Conservation (phyloP, 2,113 vertebrate species). For the Siphamia tubifer region DNA sequence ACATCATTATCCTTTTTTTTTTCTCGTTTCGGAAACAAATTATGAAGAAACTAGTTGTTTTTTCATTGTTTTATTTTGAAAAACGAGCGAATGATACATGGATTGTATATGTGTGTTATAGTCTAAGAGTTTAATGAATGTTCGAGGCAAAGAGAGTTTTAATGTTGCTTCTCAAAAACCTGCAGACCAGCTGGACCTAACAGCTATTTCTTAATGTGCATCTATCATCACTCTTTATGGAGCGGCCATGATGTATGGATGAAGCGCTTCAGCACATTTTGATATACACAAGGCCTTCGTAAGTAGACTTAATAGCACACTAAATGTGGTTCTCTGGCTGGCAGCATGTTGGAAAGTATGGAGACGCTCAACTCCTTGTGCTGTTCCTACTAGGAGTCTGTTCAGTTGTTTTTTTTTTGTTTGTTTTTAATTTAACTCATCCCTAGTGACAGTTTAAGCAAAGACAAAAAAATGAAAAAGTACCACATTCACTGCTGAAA, state of each 20-base stretch:
- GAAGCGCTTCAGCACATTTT: conserved; percentile 31
- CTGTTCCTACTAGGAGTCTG: not conserved
- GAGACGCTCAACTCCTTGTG: not conserved
- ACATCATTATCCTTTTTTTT: too few species aligned
- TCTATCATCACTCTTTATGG: conserved; percentile 33
- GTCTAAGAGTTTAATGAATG: not conserved
- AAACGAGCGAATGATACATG: too few species aligned
- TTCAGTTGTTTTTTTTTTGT: too few species aligned
- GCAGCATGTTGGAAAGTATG: not conserved
- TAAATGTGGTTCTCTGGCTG: conserved; percentile 10
- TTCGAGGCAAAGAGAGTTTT: not conserved
- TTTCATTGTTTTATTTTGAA: too few species aligned
- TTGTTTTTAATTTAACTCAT: too few species aligned
- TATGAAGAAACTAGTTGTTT: too few species aligned
- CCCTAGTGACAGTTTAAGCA: not conserved
- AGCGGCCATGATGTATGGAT: conserved; percentile 21
- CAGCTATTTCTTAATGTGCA: conserved; percentile 34
- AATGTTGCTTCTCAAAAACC: conserved; percentile 13
- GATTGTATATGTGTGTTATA: too few species aligned
- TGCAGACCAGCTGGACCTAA: conserved; percentile 33
- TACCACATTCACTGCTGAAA: not conserved
- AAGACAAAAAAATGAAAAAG: not conserved
- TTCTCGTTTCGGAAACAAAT: too few species aligned
- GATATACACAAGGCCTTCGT: conserved; percentile 11
- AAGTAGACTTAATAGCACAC: not conserved